Conservation (phyloP, 2,797 vertebrate genomes). For the Tolypeutes matacus region DNA sequence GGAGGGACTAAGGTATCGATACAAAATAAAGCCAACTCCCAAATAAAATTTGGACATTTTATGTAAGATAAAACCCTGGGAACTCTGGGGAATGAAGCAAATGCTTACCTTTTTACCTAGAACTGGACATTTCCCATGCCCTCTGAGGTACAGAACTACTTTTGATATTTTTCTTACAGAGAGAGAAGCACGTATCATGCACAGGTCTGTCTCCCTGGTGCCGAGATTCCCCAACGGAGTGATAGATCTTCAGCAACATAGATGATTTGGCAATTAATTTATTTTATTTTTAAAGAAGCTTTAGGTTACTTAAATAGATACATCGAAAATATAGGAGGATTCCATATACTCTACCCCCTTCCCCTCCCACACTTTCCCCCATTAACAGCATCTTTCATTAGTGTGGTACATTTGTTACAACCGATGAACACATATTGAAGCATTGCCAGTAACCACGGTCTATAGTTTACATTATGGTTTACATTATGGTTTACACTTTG, state of each 20-base stretch:
- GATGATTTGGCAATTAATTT: background rate
- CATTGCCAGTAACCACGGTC: too few species aligned
- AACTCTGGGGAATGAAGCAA: background rate
- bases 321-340: too few species aligned
- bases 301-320: too few species aligned
- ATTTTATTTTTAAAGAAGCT: background rate
- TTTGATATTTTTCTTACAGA: background rate
- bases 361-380: too few species aligned
- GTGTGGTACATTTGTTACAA: too few species aligned
- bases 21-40: background rate
- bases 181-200: background rate
- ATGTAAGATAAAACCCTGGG: background rate
- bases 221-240: background rate
- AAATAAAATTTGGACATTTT: background rate
- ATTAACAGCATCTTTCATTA: too few species aligned
- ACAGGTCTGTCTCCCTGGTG: background rate
- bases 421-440: too few species aligned
- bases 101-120: background rate
- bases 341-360: too few species aligned
- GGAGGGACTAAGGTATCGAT: background rate
- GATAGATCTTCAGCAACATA: background rate
- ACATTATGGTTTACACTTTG: too few species aligned
- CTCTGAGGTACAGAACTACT: background rate
- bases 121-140: background rate
- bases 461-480: too few species aligned